Evolutionary conservation across 2,797 vertebrate species (phyloP), one percentile per base, ranked within the genome.

Genomic region (Enteromius trimaculatus): DNA sequence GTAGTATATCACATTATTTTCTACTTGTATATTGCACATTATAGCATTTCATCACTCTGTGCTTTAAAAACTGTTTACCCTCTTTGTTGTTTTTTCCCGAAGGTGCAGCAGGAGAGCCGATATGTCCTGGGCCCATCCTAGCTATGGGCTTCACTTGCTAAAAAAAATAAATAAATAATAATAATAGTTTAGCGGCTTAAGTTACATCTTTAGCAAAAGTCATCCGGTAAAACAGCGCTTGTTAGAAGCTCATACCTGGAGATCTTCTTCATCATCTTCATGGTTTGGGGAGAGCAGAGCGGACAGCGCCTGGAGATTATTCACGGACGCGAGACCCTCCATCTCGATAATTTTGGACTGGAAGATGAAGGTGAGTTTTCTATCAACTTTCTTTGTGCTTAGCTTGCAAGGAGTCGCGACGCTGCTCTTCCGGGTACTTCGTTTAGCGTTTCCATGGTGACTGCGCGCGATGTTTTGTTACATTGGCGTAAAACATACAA

Each of bases 61-160:
- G 62, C 29, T 64, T 3, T 64, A 64, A 64, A 64, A 17, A 64
- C 26, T 17, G 29, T 31, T 4, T 47, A 88, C 85, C 81, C 49
- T 62, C 65, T 66, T 84, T 71, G 19, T 72, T 76, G 19, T 79
- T 55, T 53, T 29, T 13, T 4, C 39, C 70, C 21, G 39, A 23
- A 58, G 47, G 9, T n/a, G 60, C 37, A 13, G 71, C 29, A 58
- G 8, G 0, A 70, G 53, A 64, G 49, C 87, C 83, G 44, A 88
- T 87, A n/a, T 85, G 68, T 7, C 87, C 84, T 1, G 87, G 87
- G 11, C 84, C 87, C 23, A 87, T 76, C 47, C 34, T 82, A 16
- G 47, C 75, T 21, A 77, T 29, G 2, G 14, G 39, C 10, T 81
- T 79, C 47, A 58, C 62, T 65, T 81, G 75, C 83, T 81, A 75